Percentiles rank a stretch among this genome's conserved stretches.
These are phyloP conservation scores for Apocrypta bakeri DNA, from an alignment of 1,140 invertebrate genomes.

Conservation along the genomic window DNA sequence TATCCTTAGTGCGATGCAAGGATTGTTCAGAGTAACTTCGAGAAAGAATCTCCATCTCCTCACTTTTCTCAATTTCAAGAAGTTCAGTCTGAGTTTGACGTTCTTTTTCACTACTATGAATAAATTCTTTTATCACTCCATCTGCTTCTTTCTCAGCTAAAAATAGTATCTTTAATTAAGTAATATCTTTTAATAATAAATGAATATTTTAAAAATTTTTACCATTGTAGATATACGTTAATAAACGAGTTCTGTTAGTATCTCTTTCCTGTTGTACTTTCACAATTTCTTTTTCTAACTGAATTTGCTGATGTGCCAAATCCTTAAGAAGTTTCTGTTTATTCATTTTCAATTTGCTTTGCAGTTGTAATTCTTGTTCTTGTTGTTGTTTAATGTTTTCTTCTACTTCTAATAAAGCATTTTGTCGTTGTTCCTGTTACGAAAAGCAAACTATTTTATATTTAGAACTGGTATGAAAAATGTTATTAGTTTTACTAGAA, in stretches of 20 bases:
- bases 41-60: constrained; percentile 78
- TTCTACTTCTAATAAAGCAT: constrained; percentile 76
- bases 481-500: neutral
- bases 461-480: neutral
- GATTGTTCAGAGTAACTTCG: constrained; percentile 73
- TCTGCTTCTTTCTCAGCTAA: constrained; percentile 80
- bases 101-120: constrained; percentile 76
- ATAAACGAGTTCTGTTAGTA: constrained; percentile 77
- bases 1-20: constrained; percentile 69
- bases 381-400: constrained; percentile 74
- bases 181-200: constrained; percentile 10
- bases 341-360: constrained; percentile 73
- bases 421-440: constrained; percentile 74
- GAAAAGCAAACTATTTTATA: constrained; percentile 54
- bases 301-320: constrained; percentile 78
- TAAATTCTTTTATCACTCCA: constrained; percentile 79
- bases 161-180: constrained; percentile 33
- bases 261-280: constrained; percentile 81
- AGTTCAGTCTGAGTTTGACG: constrained; percentile 78
- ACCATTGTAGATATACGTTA: constrained; percentile 69
- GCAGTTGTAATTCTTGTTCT: constrained; percentile 75
- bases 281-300: constrained; percentile 79
- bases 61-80: constrained; percentile 79
- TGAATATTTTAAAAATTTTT: constrained; percentile 8
- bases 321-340: constrained; percentile 78